phyloP scores from a whole-genome alignment of 1,140 invertebrate species.

The Drosophila neocordata region DNA sequence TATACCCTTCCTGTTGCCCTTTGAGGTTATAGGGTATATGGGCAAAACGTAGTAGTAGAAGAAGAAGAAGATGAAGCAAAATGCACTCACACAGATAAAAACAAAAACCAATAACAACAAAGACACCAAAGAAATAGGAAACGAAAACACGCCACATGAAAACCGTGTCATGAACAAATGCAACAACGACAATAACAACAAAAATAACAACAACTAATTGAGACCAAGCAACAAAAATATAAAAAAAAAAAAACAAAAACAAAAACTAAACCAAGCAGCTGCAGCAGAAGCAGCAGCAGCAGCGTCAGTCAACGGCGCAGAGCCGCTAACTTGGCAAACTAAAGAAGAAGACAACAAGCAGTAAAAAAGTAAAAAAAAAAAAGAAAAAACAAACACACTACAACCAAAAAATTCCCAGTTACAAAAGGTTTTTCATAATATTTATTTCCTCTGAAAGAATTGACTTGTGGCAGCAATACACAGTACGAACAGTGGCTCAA shows the following conservation, averaged over 20 bases:
- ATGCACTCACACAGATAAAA: conserved; percentile 25
- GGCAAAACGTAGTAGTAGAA: neutral
- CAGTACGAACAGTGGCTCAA: conserved; percentile 60
- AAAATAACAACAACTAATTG: conserved; percentile 52
- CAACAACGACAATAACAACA: conserved; percentile 63
- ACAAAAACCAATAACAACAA: conserved; percentile 41
- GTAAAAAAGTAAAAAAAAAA: neutral
- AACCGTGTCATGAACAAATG: conserved; percentile 79
- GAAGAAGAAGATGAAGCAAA: conserved; percentile 27
- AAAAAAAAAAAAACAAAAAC: conserved; percentile 49
- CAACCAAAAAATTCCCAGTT: conserved; percentile 54
- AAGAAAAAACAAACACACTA: conserved; percentile 9
- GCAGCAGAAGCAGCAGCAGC: conserved; percentile 30
- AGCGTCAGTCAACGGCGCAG: conserved; percentile 21
- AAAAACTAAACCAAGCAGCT: conserved; percentile 58
- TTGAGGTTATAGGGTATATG: neutral
- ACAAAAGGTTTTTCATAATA: conserved; percentile 54
- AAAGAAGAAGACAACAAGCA: conserved; percentile 31
- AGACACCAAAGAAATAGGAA: conserved; percentile 64
- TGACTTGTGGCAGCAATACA: conserved; percentile 39
- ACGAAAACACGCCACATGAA: conserved; percentile 74
- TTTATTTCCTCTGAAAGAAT: conserved; percentile 43
- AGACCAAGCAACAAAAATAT: conserved; percentile 54
- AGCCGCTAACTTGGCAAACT: conserved; percentile 46
- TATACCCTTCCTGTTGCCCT: no score